phyloP scores from a whole-genome alignment of 1,140 invertebrate genomes.

The Chrysoperla carnea region DNA sequence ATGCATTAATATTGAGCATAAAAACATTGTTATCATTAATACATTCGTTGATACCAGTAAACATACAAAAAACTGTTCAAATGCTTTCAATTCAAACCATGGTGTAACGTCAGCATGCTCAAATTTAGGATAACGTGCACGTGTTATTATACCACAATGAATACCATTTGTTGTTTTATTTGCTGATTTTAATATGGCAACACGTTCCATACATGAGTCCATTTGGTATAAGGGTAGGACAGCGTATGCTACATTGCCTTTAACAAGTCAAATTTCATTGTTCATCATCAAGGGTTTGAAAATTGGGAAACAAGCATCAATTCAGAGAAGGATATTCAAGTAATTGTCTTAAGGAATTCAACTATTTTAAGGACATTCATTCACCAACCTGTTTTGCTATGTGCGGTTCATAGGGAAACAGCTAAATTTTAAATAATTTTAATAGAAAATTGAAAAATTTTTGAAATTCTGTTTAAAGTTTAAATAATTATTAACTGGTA shows the following conservation, averaged over 20 bases:
- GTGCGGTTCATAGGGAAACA: too few relatives aligned
- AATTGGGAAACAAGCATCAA: too few relatives aligned
- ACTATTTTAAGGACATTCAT: too few relatives aligned
- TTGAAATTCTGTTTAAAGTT: too few relatives aligned
- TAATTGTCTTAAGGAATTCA: too few relatives aligned
- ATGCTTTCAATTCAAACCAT: not conserved
- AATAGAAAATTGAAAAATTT: too few relatives aligned
- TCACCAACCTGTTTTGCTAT: too few relatives aligned
- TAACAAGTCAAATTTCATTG: too few relatives aligned
- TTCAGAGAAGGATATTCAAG: too few relatives aligned
- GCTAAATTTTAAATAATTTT: too few relatives aligned
- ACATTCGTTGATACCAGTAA: not conserved
- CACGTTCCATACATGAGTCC: not conserved
- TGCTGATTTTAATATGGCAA: not conserved
- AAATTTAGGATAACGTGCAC: not conserved
- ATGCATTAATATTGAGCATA: not conserved
- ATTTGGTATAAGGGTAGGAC: not conserved
- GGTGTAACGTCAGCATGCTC: not conserved
- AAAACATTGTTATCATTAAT: conserved; percentile 1
- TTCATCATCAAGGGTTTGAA: too few relatives aligned
- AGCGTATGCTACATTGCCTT: not conserved
- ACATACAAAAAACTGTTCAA: not conserved
- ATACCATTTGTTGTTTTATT: not conserved
- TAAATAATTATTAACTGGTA: too few relatives aligned
- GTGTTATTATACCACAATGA: conserved; percentile 1